phyloP scores from a whole-genome alignment of 2,888 invertebrate species.

The Eueremaeus valkanovi region DNA sequence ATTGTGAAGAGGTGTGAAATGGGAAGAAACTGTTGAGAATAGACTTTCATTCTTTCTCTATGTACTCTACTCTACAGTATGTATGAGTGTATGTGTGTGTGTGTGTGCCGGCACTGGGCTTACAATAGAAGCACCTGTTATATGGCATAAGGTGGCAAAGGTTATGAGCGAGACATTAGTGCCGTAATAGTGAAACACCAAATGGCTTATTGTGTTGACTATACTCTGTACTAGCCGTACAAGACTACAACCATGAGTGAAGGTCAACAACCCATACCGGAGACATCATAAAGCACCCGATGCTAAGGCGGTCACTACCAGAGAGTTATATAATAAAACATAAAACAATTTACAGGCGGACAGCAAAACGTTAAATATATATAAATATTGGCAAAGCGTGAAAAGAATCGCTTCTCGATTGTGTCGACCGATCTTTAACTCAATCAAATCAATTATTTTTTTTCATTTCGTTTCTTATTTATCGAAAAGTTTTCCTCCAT shows the following conservation, averaged over 20 bases:
- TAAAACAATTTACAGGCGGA: constrained; percentile 31
- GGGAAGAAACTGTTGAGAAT: constrained; percentile 22
- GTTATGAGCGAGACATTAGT: constrained; percentile 29
- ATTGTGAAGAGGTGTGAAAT: constrained; percentile 35
- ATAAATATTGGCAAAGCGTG: constrained; percentile 10
- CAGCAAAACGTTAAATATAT: not conserved
- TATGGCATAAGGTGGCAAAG: constrained; percentile 28
- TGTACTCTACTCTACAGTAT: too few species aligned
- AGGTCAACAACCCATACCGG: constrained; percentile 33
- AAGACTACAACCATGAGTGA: constrained; percentile 15
- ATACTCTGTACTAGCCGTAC: not conserved
- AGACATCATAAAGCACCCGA: constrained; percentile 33
- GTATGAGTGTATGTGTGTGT: too few species aligned
- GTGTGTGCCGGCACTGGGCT: constrained; percentile 20
- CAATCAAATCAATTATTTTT: constrained; percentile 15
- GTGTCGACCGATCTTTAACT: not conserved
- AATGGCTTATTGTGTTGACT: not conserved
- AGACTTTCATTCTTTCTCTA: not conserved
- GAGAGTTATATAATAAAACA: not conserved
- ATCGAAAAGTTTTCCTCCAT: too few species aligned
- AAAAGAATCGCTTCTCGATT: constrained; percentile 18
- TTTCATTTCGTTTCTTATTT: too few species aligned
- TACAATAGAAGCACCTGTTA: constrained; percentile 32
- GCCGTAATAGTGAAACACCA: constrained; percentile 23
- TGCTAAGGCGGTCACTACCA: constrained; percentile 23